Evolutionary conservation across 30 jellyfish, hydroid and myxozoan species (phyloP).

Genomic region (Phacellophora camtschatica): DNA sequence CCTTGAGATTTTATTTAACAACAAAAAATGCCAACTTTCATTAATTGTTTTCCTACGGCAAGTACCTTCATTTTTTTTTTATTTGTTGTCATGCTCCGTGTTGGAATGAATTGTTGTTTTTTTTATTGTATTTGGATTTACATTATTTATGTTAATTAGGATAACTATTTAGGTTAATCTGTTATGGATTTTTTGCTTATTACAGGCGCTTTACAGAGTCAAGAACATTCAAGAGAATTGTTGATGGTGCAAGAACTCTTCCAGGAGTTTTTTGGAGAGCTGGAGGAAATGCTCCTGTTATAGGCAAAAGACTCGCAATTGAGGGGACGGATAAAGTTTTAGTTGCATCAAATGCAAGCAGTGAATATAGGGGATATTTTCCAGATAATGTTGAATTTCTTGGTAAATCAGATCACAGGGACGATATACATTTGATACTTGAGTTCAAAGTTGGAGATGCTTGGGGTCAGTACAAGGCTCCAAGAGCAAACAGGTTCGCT

Average conservation of each 20-base stretch:
- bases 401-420: conserved; percentile 63
- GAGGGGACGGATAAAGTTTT: conserved; percentile 74
- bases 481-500: conserved; percentile 85
- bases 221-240: conserved; percentile 38
- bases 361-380: conserved; percentile 24
- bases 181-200: too few species aligned
- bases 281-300: conserved; percentile 97
- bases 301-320: conserved; percentile 61
- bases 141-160: too few species aligned
- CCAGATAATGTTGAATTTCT: conserved; percentile 63
- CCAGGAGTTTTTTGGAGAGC: conserved; percentile 75
- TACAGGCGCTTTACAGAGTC: conserved; percentile 56
- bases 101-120: too few species aligned
- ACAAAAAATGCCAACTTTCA: too few species aligned
- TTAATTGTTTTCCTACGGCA: too few species aligned
- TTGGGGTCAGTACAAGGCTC: conserved; percentile 81
- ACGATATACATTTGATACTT: conserved; percentile 83
- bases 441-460: conserved; percentile 87
- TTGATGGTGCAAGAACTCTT: conserved; percentile 46
- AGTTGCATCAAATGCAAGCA: conserved; percentile 81
- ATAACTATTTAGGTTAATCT: too few species aligned
- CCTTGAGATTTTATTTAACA: too few species aligned
- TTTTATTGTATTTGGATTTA: too few species aligned
- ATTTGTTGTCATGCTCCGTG: too few species aligned
- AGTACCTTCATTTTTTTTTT: too few species aligned